phyloP scores from a whole-genome alignment of 2,113 vertebrate species.

The Pungitius pungitius region DNA sequence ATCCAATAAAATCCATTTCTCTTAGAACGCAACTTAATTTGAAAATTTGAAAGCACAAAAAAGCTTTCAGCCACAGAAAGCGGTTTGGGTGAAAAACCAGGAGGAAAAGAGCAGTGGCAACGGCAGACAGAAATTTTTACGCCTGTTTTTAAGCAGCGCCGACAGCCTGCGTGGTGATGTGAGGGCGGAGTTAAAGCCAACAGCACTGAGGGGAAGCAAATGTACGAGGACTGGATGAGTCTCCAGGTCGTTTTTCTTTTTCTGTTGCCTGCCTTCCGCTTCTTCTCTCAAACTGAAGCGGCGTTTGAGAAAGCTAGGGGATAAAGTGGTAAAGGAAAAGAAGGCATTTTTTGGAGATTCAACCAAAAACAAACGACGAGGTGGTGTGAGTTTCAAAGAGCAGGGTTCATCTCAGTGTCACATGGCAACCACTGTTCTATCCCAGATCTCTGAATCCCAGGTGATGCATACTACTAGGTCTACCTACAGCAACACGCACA shows the following conservation, averaged over 20 bases:
- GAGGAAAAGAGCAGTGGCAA: slow-evolving; percentile 68
- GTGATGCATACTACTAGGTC: slow-evolving; percentile 27
- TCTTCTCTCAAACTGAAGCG: slow-evolving; percentile 14
- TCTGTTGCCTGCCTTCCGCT: neutral
- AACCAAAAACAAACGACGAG: slow-evolving; percentile 2
- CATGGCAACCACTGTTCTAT: slow-evolving; percentile 48
- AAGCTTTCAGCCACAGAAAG: slow-evolving; percentile 46
- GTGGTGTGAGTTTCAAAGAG: slow-evolving; percentile 45
- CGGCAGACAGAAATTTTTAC: slow-evolving; percentile 55
- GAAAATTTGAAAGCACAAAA: slow-evolving; percentile 34
- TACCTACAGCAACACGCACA: slow-evolving; percentile 14
- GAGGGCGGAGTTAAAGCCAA: slow-evolving; percentile 58
- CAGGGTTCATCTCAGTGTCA: slow-evolving; percentile 45
- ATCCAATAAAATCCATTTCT: neutral
- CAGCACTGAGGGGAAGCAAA: slow-evolving; percentile 58
- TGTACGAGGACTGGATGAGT: slow-evolving; percentile 21
- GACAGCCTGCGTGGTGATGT: slow-evolving; percentile 48
- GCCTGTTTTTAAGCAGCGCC: slow-evolving; percentile 43
- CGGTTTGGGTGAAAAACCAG: slow-evolving; percentile 76
- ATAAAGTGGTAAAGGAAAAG: slow-evolving; percentile 10
- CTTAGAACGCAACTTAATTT: neutral
- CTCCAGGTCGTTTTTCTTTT: slow-evolving; percentile 18
- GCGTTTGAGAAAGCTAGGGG: slow-evolving; percentile 3
- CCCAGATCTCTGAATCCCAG: slow-evolving; percentile 46
- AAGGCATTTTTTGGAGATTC: slow-evolving; percentile 27